phyloP scores from a whole-genome alignment of 2,113 vertebrate species.

The Calyptomena viridis region DNA sequence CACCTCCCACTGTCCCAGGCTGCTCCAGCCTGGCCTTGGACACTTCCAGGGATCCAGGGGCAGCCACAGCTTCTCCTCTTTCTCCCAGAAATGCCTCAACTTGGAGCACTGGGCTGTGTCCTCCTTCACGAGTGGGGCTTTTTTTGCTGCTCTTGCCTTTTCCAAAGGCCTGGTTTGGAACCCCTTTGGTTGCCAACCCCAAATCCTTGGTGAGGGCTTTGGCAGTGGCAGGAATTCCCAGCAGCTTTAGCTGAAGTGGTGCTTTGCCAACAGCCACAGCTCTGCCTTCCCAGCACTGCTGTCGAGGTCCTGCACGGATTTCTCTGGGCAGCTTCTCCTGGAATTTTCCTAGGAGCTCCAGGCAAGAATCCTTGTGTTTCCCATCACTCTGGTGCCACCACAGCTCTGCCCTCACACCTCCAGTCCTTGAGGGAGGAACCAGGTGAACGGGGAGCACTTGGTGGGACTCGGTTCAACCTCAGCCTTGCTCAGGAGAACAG shows the following conservation, averaged over 20 bases:
- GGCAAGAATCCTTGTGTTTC: neutral
- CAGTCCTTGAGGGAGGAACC: neutral
- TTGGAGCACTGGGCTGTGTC: neutral
- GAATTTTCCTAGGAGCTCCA: neutral
- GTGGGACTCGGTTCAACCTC: neutral
- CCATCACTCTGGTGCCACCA: neutral
- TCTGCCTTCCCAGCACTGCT: neutral
- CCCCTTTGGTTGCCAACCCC: neutral
- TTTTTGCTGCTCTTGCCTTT: neutral
- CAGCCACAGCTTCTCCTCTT: neutral
- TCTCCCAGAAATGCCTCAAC: neutral
- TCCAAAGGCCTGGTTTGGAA: neutral
- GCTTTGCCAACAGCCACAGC: neutral
- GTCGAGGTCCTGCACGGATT: neutral
- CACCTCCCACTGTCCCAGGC: neutral
- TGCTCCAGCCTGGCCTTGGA: neutral
- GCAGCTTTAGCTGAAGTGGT: neutral
- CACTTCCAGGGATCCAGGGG: neutral
- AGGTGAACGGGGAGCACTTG: accelerated
- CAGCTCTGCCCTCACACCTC: neutral
- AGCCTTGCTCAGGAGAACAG: neutral
- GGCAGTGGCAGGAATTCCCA: neutral
- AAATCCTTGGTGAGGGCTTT: neutral
- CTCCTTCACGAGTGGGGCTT: accelerated
- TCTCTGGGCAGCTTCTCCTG: neutral